Conservation (phyloP, 2,113 vertebrate species). For the Paramisgurnus dabryanus region DNA sequence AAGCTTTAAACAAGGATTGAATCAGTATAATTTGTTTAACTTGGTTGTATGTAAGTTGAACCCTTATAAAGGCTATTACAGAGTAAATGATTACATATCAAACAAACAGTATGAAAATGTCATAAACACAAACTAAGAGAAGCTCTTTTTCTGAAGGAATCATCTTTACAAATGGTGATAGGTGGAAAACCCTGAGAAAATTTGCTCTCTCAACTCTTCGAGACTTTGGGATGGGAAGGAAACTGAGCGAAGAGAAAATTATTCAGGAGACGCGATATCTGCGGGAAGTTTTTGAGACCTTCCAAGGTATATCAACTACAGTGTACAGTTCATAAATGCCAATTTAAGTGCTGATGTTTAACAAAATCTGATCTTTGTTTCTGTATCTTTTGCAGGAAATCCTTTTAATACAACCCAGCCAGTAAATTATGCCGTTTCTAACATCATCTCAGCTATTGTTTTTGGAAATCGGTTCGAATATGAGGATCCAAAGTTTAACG, state of each 20-base stretch:
- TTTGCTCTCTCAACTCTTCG: slow-evolving; percentile 63
- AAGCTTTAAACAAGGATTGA: too few relatives aligned
- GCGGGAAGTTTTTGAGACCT: slow-evolving; percentile 55
- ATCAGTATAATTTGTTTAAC: too few relatives aligned
- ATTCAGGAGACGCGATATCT: slow-evolving; percentile 60
- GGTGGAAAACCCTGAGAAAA: slow-evolving; percentile 66
- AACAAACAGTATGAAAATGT: too few relatives aligned
- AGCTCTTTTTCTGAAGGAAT: slow-evolving; percentile 53
- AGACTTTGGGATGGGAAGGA: slow-evolving; percentile 70
- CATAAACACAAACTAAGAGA: too few relatives aligned
- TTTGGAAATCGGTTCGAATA: slow-evolving; percentile 58
- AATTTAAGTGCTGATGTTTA: background rate
- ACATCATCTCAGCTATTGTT: slow-evolving; percentile 57
- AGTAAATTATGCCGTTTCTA: slow-evolving; percentile 51
- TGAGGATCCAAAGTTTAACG: slow-evolving; percentile 40
- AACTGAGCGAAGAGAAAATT: slow-evolving; percentile 61
- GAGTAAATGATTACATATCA: too few relatives aligned
- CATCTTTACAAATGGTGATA: slow-evolving; percentile 58
- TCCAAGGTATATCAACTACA: slow-evolving; percentile 55
- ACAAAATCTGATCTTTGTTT: background rate
- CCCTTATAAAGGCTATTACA: too few relatives aligned
- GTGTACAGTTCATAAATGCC: too few relatives aligned
- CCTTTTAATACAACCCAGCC: slow-evolving; percentile 46
- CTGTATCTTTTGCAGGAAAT: slow-evolving; percentile 42
- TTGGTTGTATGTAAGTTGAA: too few relatives aligned